These are phyloP conservation scores for Netelia fuscicornis DNA, from an alignment of 2,888 invertebrate genomes.

Conservation along the genomic window DNA sequence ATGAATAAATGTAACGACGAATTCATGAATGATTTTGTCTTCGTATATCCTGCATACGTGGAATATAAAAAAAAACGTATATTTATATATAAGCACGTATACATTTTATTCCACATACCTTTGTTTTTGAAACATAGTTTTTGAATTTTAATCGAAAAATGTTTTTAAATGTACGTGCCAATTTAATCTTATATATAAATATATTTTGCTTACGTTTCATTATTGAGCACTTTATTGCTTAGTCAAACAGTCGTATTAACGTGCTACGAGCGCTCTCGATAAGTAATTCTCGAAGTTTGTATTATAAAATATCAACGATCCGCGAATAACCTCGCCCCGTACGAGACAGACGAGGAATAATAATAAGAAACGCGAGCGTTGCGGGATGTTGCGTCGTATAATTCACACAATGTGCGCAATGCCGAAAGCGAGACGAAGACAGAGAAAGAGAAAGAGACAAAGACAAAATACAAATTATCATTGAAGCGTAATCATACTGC, in stretches of 20 bases:
- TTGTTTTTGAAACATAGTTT: neutral
- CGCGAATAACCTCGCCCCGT: neutral
- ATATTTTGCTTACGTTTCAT: neutral
- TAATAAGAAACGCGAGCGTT: neutral
- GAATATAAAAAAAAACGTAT: neutral
- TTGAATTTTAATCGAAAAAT: neutral
- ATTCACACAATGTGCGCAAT: neutral
- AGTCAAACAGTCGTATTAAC: neutral
- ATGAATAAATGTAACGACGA: neutral
- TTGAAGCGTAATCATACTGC: neutral
- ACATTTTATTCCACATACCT: neutral
- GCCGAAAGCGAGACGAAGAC: too few species aligned
- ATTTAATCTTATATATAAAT: conserved; percentile 9
- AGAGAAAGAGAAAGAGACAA: too few species aligned
- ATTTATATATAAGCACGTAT: neutral
- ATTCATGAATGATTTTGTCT: neutral
- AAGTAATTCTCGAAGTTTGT: conserved; percentile 39
- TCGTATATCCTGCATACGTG: neutral
- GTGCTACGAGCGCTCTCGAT: conserved; percentile 6
- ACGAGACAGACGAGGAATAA: neutral
- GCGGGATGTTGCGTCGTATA: neutral
- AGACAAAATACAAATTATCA: conserved; percentile 14
- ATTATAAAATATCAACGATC: conserved; percentile 29
- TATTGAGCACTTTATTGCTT: neutral
- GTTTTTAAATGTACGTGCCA: neutral